Base-by-base conservation (phyloP, 2,888 invertebrate species). In the Gari tellinella region DNA sequence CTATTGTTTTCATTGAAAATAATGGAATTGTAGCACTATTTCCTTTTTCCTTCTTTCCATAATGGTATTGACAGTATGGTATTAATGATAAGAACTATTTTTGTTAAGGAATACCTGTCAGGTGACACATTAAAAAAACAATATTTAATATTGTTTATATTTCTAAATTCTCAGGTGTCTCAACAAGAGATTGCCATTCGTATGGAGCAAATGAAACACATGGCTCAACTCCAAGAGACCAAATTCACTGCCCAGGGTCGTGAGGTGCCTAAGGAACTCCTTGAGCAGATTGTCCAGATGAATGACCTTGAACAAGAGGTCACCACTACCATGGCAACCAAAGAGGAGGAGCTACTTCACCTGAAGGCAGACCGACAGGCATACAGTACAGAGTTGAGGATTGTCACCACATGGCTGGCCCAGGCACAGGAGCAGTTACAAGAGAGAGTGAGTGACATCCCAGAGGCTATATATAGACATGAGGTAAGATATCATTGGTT, bases 131-230 rank as follows among this genome's bases (percentile, higher is more conserved):
- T n/a, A n/a, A n/a, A n/a, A n/a, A n/a, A n/a, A n/a, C n/a, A n/a
- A n/a, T n/a, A n/a, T n/a, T n/a, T n/a, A n/a, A n/a, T n/a, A n/a
- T n/a, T n/a, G n/a, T 31, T 4, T 7, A 31, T 31, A 31, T 31
- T 31, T 31, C 10, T 7, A 5, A 17, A 43, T 23, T 72, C 67
- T 12, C 77, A 89, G 87, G 55, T 83, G 7, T 79, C 83, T 7
- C 84, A 88, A 68, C 86, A 87, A 58, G 88, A 89, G 58, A 75
- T 89, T n/a, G 58, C 74, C 0, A 74, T 84, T 23, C 77, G 81
- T 25, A 81, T 88, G 83, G 82, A 85, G 45, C 84, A 87, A 66
- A 80, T 87, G 75, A 65, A 80, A n/a, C 76, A 74, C 45, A 70
- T 85, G 68, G 73, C 80, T 19, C 75, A 80, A 38, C 53, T 80